Evolutionary conservation across 35 echinoderm and acorn worm genomes (phyloP), one percentile per base, ranked within the genome.

Genomic region (Hemicentrotus pulcherrimus): DNA sequence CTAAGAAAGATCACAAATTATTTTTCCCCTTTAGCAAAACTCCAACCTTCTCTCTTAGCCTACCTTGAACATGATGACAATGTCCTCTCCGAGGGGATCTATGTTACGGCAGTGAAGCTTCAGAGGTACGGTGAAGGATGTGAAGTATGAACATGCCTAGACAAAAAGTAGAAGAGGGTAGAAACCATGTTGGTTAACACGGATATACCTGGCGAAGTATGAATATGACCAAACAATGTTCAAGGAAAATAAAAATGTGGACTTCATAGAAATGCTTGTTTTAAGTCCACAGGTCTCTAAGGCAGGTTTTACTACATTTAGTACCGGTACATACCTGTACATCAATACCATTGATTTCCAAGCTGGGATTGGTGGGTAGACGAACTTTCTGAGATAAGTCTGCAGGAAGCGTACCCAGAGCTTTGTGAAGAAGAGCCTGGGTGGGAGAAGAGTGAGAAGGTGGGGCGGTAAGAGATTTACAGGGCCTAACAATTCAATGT

Each of bases 121-220:
- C 59, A 97, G 88, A n/a, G 97, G 97, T 6, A 97, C 97, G 7
- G 98, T 99, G 91, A 99, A 99, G 7, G 98, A 99, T 61, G 94
- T 94, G 86, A 97, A 99, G 95, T 99, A 99, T 31, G 97, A 96
- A 96, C 98, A 97, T 60, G 96, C 96, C 98, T 99, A 86, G 14
- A 92, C n/a, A 92, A 59, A 59, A 45, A 78, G 33, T 9, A 33
- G 10, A 41, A 90, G 10, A 90, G 5, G 14, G 86, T 5, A 90
- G 6, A 90, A 5, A 22, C 9, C 32, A 41, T 86, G n/a, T n/a
- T n/a, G n/a, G n/a, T n/a, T n/a, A n/a, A n/a, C n/a, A n/a, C n/a
- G n/a, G n/a, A n/a, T n/a, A n/a, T n/a, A n/a, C n/a, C n/a, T n/a
- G n/a, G n/a, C n/a, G n/a, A n/a, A n/a, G n/a, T n/a, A n/a, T n/a